Percentiles rank a stretch among this genome's conserved stretches.
phyloP scores from a whole-genome alignment of 2,888 invertebrate species.

The Leptopilina syphax region DNA sequence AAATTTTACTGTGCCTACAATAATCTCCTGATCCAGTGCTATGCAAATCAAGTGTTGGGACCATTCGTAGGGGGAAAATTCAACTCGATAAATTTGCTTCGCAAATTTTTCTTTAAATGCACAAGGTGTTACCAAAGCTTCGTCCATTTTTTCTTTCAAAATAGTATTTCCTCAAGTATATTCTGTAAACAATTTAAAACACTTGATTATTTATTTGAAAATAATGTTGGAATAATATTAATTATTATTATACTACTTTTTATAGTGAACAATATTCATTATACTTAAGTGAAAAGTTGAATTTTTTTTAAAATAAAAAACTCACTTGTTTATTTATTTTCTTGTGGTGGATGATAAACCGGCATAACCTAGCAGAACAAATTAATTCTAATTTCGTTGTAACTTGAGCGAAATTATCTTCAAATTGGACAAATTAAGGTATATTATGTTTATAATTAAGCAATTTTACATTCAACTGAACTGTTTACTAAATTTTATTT shows the following conservation, averaged over 20 bases:
- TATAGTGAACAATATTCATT: too few relatives aligned
- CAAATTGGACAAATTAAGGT: too few relatives aligned
- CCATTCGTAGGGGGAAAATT: conserved; percentile 82
- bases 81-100: conserved; percentile 79
- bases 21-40: conserved; percentile 79
- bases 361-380: conserved; percentile 60
- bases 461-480: too few relatives aligned
- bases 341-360: conserved; percentile 43
- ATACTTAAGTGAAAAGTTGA: too few relatives aligned
- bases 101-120: conserved; percentile 78
- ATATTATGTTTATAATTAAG: too few relatives aligned
- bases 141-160: conserved; percentile 66
- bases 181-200: too few relatives aligned
- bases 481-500: background rate
- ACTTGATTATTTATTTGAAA: too few relatives aligned
- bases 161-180: background rate
- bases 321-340: conserved; percentile 32
- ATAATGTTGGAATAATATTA: too few relatives aligned
- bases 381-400: background rate
- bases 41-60: conserved; percentile 82
- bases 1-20: conserved; percentile 79
- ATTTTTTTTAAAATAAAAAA: background rate
- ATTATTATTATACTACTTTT: too few relatives aligned
- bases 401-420: too few relatives aligned
- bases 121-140: conserved; percentile 71